A percentile compares a stretch with the other conserved stretches of the same genome.
These are phyloP conservation scores for Heliconius ethilla DNA, from an alignment of 2,888 invertebrate species.

Conservation along the genomic window DNA sequence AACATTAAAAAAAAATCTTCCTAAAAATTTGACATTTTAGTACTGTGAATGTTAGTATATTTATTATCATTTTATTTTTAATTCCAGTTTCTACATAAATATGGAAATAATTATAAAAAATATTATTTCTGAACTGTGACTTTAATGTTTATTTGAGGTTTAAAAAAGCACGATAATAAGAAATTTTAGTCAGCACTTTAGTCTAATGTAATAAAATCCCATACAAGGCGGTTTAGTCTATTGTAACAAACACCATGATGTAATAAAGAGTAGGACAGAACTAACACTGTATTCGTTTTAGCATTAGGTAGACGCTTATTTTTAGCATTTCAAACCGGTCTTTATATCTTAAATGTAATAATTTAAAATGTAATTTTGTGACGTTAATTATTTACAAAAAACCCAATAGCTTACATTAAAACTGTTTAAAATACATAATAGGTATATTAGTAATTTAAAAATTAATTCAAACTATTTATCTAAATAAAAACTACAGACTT, in stretches of 20 bases:
- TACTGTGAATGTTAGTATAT: background rate
- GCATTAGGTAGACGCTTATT: background rate
- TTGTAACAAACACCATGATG: background rate
- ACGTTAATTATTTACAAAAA: background rate
- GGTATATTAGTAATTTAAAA: background rate
- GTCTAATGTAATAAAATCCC: background rate
- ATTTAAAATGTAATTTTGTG: background rate
- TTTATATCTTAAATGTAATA: constrained; percentile 6
- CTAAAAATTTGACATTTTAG: background rate
- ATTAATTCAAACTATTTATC: background rate
- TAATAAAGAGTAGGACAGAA: background rate
- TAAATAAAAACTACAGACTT: background rate
- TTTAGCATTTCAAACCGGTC: background rate
- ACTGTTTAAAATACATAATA: background rate
- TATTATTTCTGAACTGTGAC: background rate
- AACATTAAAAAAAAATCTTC: background rate
- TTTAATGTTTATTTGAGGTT: background rate
- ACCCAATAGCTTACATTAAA: background rate
- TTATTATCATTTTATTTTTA: background rate
- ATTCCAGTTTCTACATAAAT: background rate
- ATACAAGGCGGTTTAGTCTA: background rate
- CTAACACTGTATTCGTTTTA: background rate
- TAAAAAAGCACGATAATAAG: background rate
- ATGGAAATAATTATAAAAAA: background rate
- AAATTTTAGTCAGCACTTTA: background rate